Evolutionary conservation across 2,888 invertebrate species (phyloP).

Genomic region (Cryptocephalus primarius): DNA sequence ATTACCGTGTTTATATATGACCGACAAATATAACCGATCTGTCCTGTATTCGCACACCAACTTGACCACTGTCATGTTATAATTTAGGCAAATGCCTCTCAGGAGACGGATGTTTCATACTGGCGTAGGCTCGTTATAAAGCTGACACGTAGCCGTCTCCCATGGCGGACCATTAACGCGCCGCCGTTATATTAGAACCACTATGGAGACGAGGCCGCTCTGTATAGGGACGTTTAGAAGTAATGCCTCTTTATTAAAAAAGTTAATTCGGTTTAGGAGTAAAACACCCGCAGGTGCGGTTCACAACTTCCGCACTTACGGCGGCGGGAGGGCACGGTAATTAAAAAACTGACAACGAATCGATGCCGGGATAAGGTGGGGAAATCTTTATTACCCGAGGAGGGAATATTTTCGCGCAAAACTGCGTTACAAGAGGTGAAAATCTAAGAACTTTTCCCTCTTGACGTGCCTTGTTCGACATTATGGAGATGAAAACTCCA

Average conservation of each 20-base stretch:
- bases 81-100: slow-evolving; percentile 14
- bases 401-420: too few relatives aligned
- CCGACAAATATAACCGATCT: slow-evolving; percentile 4
- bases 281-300: slow-evolving; percentile 1
- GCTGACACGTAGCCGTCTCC: slow-evolving; percentile 9
- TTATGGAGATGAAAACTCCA: too few relatives aligned
- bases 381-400: too few relatives aligned
- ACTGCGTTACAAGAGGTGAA: too few relatives aligned
- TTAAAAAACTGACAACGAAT: not conserved
- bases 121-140: slow-evolving; percentile 5
- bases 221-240: not conserved
- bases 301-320: not conserved
- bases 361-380: not conserved
- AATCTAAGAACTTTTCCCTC: too few relatives aligned
- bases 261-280: slow-evolving; percentile 5
- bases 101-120: slow-evolving; percentile 11
- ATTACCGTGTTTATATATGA: not conserved
- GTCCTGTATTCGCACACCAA: slow-evolving; percentile 3
- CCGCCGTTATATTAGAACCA: slow-evolving; percentile 2
- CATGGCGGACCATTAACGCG: slow-evolving; percentile 10
- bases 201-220: not conserved
- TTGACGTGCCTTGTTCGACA: too few relatives aligned
- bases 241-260: slow-evolving; percentile 8
- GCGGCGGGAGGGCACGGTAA: not conserved
- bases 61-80: slow-evolving; percentile 15